phyloP scores from a whole-genome alignment of 2,888 invertebrate species.

The Ichneumon xanthorius region DNA sequence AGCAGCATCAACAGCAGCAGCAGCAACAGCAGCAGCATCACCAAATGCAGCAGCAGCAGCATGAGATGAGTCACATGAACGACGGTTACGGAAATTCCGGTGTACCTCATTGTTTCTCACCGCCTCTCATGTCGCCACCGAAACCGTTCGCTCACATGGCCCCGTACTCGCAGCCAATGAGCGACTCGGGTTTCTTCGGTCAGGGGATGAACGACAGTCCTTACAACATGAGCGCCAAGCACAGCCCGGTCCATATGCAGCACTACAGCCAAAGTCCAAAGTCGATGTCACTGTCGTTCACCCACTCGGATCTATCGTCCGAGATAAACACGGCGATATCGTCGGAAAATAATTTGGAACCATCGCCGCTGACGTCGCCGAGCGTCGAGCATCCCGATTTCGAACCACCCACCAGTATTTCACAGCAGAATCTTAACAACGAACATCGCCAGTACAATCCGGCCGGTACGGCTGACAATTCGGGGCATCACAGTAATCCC shows the following conservation, averaged over 20 bases:
- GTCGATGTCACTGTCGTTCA: constrained; percentile 86
- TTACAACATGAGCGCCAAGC: constrained; percentile 82
- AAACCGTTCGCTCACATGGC: constrained; percentile 83
- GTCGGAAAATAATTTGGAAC: constrained; percentile 88
- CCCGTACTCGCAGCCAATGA: constrained; percentile 80
- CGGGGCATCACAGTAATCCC: constrained; percentile 79
- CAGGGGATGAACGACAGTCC: constrained; percentile 81
- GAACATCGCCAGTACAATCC: constrained; percentile 87
- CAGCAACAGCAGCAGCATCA: constrained; percentile 73
- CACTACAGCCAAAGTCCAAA: constrained; percentile 85
- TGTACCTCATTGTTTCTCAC: constrained; percentile 81
- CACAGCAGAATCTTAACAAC: constrained; percentile 82
- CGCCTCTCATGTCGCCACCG: constrained; percentile 82
- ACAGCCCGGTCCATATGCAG: constrained; percentile 84
- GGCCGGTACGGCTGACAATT: constrained; percentile 74
- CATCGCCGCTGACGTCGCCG: constrained; percentile 89
- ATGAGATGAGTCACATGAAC: constrained; percentile 76
- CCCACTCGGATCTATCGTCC: constrained; percentile 91
- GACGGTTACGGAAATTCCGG: constrained; percentile 77
- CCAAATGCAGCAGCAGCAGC: constrained; percentile 74
- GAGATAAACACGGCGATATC: constrained; percentile 93
- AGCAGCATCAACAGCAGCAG: constrained; percentile 74
- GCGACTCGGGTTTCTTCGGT: constrained; percentile 80
- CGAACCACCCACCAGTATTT: constrained; percentile 89
- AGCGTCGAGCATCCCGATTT: constrained; percentile 90